phyloP scores from a whole-genome alignment of 2,888 invertebrate genomes.

The Rhabditoides inermis region DNA sequence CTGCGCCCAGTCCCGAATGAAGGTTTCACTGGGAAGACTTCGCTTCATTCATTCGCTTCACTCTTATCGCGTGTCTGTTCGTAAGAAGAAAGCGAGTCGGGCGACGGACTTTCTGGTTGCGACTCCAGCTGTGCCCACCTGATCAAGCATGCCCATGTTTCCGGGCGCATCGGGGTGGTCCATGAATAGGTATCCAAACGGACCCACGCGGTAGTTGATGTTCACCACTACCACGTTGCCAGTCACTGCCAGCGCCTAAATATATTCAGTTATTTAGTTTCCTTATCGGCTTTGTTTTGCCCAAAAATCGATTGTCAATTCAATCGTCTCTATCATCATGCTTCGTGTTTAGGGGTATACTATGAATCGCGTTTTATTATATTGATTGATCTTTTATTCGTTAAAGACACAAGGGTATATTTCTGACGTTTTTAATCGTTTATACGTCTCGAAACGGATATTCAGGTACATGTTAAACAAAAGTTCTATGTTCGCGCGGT shows the following conservation, averaged over 20 bases:
- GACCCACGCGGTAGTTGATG: constrained; percentile 67
- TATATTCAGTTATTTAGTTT: not conserved
- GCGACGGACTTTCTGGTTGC: too few species aligned
- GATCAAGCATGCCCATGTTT: constrained; percentile 86
- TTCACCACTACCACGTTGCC: constrained; percentile 86
- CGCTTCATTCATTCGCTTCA: not conserved
- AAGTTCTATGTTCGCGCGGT: too few species aligned
- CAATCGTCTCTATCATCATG: too few species aligned
- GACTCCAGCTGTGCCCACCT: constrained; percentile 14
- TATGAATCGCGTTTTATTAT: too few species aligned
- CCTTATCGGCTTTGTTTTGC: not conserved
- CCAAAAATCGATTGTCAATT: not conserved
- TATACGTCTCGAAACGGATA: too few species aligned
- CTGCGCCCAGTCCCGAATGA: too few species aligned
- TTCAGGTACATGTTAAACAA: too few species aligned
- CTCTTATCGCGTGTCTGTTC: not conserved
- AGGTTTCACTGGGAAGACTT: not conserved
- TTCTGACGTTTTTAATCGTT: too few species aligned
- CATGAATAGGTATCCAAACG: constrained; percentile 84
- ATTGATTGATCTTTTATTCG: too few species aligned
- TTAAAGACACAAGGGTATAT: too few species aligned
- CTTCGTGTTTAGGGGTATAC: too few species aligned
- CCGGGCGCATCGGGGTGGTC: constrained; percentile 69
- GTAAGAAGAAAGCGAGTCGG: not conserved
- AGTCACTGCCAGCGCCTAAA: constrained; percentile 66